Percentiles rank a stretch among this genome's conserved stretches.
phyloP scores from a whole-genome alignment of 1,140 invertebrate genomes.

The Drosophila bocqueti region DNA sequence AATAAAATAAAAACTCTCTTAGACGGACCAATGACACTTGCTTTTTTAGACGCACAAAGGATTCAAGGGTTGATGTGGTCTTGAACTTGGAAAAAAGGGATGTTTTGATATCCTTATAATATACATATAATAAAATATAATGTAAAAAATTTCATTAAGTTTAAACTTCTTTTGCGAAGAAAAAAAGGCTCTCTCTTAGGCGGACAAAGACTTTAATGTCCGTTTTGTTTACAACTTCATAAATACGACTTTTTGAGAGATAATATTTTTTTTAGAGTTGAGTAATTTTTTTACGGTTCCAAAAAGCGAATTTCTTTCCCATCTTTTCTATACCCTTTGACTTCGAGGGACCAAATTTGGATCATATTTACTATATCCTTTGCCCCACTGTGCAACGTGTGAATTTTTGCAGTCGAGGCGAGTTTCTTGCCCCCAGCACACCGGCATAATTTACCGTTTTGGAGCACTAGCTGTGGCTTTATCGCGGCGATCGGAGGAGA shows the following conservation, averaged over 20 bases:
- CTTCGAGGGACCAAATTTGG: no score
- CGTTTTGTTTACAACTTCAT: not conserved
- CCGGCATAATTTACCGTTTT: slow-evolving; percentile 82
- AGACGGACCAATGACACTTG: not conserved
- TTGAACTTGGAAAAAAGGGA: not conserved
- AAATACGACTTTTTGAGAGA: not conserved
- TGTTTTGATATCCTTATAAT: not conserved
- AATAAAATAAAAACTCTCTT: not conserved
- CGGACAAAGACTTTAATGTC: not conserved
- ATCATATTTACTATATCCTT: not conserved
- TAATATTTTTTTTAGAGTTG: not conserved
- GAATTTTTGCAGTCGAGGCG: slow-evolving; percentile 28
- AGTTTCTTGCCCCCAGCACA: slow-evolving; percentile 45
- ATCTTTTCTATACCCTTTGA: not conserved
- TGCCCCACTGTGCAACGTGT: slow-evolving; percentile 43
- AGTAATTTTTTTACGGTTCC: not conserved
- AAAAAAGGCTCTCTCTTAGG: not conserved
- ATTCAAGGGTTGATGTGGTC: not conserved
- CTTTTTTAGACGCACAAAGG: not conserved
- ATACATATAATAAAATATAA: not conserved
- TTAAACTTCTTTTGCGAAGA: not conserved
- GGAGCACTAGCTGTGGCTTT: slow-evolving; percentile 36
- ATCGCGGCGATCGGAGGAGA: slow-evolving; percentile 32
- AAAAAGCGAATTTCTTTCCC: not conserved
- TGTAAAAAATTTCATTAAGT: not conserved